Evolutionary conservation across 2,888 invertebrate species (phyloP).

Genomic region (Smittia sp.): DNA sequence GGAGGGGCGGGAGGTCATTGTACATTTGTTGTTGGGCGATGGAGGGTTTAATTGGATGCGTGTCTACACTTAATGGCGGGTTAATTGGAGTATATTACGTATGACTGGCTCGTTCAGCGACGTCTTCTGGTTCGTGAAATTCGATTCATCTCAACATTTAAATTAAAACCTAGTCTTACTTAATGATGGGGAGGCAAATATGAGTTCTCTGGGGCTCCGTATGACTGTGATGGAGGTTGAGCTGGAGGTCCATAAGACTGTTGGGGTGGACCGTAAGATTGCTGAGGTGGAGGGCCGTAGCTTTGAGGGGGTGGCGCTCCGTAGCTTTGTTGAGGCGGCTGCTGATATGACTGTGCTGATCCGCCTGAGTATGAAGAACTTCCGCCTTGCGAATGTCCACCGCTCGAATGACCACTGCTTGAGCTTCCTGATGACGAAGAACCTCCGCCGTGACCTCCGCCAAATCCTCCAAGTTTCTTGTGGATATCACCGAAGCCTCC

Average conservation of each 20-base stretch:
- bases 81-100: constrained; percentile 14
- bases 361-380: not conserved
- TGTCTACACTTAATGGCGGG: not conserved
- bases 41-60: not conserved
- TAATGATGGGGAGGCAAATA: constrained; percentile 4
- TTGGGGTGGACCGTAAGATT: not conserved
- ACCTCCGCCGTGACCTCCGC: not conserved
- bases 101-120: constrained; percentile 16
- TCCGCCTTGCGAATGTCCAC: not conserved
- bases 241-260: not conserved
- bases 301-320: not conserved
- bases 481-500: no score
- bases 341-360: not conserved
- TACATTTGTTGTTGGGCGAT: no score
- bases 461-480: not conserved
- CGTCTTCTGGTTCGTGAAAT: constrained; percentile 5
- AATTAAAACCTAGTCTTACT: not conserved
- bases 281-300: constrained; percentile 15
- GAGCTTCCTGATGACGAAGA: not conserved
- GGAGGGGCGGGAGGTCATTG: no score
- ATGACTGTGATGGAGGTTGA: not conserved
- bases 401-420: not conserved
- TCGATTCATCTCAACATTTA: not conserved
- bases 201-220: not conserved
- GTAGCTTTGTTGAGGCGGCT: not conserved